phyloP scores from a whole-genome alignment of 2,113 vertebrate species.

The Daphoenositta chrysoptera region DNA sequence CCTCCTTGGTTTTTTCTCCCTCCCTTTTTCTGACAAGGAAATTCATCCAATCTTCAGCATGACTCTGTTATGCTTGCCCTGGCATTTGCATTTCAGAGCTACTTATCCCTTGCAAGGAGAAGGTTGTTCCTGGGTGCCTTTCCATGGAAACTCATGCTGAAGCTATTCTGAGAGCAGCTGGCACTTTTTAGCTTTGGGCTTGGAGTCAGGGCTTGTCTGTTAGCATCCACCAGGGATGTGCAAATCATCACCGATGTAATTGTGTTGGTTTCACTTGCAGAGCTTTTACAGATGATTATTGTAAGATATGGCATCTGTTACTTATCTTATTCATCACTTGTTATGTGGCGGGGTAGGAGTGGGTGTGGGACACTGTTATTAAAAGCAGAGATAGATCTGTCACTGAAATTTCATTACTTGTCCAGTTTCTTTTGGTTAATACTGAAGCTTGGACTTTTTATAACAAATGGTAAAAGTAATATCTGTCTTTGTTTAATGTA shows the following conservation, averaged over 20 bases:
- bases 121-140: background rate
- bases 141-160: background rate
- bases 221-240: background rate
- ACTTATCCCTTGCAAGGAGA: background rate
- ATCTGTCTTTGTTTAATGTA: background rate
- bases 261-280: background rate
- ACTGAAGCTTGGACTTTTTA: background rate
- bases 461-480: background rate
- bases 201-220: background rate
- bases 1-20: background rate
- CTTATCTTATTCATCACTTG: background rate
- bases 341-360: background rate
- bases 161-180: background rate
- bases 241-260: background rate
- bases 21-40: background rate
- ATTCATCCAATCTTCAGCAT: background rate
- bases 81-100: background rate
- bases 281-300: background rate
- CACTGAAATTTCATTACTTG: background rate
- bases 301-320: background rate
- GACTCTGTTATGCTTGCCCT: background rate
- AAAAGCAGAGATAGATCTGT: background rate
- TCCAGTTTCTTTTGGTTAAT: background rate
- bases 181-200: background rate
- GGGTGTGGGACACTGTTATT: background rate